Percentiles rank a stretch among this genome's conserved stretches.
Evolutionary conservation across 2,113 vertebrate genomes (phyloP).

Genomic region (Galemys pyrenaicus): DNA sequence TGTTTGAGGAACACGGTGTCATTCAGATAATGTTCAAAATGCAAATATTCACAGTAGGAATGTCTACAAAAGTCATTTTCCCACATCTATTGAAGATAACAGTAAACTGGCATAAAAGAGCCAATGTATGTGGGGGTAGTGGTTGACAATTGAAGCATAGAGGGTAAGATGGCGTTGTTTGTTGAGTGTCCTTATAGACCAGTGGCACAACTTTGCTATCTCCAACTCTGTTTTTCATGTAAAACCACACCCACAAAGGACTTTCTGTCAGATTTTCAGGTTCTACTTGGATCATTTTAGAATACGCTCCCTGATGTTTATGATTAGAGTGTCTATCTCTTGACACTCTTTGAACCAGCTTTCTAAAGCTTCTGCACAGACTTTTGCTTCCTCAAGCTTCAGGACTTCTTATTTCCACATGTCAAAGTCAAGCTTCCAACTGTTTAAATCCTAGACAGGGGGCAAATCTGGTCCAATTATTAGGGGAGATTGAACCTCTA

Average conservation of each 20-base stretch:
- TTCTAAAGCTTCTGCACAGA: slow-evolving; percentile 67
- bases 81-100: slow-evolving; percentile 63
- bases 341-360: slow-evolving; percentile 45
- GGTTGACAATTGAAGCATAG: slow-evolving; percentile 13
- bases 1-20: slow-evolving; percentile 57
- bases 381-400: slow-evolving; percentile 30
- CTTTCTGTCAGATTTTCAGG: not conserved
- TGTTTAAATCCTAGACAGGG: slow-evolving; percentile 8
- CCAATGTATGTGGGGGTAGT: slow-evolving; percentile 50
- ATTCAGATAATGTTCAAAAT: slow-evolving; percentile 74
- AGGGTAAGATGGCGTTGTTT: slow-evolving; percentile 27
- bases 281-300: slow-evolving; percentile 72
- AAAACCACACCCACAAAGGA: slow-evolving; percentile 45
- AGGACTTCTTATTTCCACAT: slow-evolving; percentile 39
- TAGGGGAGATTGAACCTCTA: not conserved
- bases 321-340: slow-evolving; percentile 69
- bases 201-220: slow-evolving; percentile 53
- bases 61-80: slow-evolving; percentile 67
- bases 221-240: slow-evolving; percentile 55
- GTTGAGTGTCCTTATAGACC: slow-evolving; percentile 47
- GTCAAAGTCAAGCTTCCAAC: slow-evolving; percentile 34
- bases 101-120: slow-evolving; percentile 66
- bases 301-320: slow-evolving; percentile 46
- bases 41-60: slow-evolving; percentile 75
- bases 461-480: slow-evolving; percentile 9